Conservation (phyloP, 1,140 invertebrate genomes). For the Harlomillsia oculata region DNA sequence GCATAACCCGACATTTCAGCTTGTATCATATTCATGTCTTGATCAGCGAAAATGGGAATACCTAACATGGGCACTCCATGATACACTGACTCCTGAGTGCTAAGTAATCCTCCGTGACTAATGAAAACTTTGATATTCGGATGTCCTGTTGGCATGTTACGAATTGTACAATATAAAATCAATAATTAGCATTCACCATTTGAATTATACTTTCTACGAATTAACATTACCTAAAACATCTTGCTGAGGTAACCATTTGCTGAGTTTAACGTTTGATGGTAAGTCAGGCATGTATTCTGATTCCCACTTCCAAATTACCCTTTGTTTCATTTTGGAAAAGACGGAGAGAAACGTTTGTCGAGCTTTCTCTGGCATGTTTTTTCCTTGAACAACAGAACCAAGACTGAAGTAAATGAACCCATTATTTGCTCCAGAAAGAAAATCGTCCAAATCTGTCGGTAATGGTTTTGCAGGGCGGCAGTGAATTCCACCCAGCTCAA, state of each 20-base stretch:
- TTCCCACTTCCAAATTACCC: conserved; percentile 47
- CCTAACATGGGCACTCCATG: too few species aligned
- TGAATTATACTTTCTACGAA: too few species aligned
- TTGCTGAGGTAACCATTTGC: conserved; percentile 38
- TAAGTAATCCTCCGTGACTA: too few species aligned
- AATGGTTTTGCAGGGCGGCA: conserved; percentile 22
- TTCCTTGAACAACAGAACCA: conserved; percentile 37
- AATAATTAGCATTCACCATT: too few species aligned
- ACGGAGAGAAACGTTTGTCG: conserved; percentile 29
- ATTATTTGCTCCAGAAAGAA: conserved; percentile 31
- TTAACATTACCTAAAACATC: conserved; percentile 33
- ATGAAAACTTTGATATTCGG: too few species aligned
- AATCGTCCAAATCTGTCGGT: conserved; percentile 31
- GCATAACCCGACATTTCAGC: too few species aligned
- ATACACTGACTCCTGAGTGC: too few species aligned
- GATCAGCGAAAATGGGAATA: too few species aligned
- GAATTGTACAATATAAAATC: too few species aligned
- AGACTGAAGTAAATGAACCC: conserved; percentile 41
- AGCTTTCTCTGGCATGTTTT: conserved; percentile 35
- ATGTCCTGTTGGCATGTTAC: too few species aligned
- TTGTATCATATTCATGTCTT: too few species aligned
- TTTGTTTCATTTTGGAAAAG: conserved; percentile 34
- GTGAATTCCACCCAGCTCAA: conserved; percentile 29
- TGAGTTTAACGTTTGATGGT: conserved; percentile 36
- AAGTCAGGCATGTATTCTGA: conserved; percentile 32